Conservation (phyloP, 2,888 invertebrate species). For the Ceraclea dissimilis region DNA sequence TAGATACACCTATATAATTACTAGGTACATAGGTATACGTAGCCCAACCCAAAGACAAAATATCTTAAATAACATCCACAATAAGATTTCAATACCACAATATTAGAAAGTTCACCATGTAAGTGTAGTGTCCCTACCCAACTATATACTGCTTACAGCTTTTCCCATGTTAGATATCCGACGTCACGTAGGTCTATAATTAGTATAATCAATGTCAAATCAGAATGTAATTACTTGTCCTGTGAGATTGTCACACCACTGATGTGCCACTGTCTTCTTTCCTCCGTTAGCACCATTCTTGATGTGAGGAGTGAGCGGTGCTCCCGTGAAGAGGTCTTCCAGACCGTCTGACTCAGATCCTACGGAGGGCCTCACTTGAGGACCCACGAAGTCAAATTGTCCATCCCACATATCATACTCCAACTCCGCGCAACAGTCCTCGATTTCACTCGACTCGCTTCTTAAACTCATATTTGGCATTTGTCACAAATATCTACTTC, state of each 20-base stretch:
- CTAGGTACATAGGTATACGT: too few relatives aligned
- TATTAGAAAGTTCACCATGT: too few relatives aligned
- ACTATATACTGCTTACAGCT: too few relatives aligned
- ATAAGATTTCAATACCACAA: too few relatives aligned
- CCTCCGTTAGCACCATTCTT: constrained; percentile 46
- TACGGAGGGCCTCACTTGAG: constrained; percentile 39
- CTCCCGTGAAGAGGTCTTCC: constrained; percentile 45
- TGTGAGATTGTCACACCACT: constrained; percentile 52
- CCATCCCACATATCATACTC: constrained; percentile 87
- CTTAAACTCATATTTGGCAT: constrained; percentile 10
- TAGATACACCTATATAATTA: too few relatives aligned
- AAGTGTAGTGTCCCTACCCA: too few relatives aligned
- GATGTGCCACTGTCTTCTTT: constrained; percentile 49
- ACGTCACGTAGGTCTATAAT: too few relatives aligned
- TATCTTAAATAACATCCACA: too few relatives aligned
- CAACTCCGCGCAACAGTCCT: constrained; percentile 60
- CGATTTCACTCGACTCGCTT: constrained; percentile 41
- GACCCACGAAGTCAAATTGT: constrained; percentile 77
- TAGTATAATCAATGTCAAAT: too few relatives aligned
- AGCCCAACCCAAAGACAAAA: too few relatives aligned
- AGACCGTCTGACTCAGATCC: constrained; percentile 40
- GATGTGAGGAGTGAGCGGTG: constrained; percentile 43
- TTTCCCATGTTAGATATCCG: too few relatives aligned
- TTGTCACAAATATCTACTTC: not conserved
- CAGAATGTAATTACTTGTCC: constrained; percentile 54